Evolutionary conservation across 2,888 invertebrate species (phyloP).

Genomic region (Tuta absoluta): DNA sequence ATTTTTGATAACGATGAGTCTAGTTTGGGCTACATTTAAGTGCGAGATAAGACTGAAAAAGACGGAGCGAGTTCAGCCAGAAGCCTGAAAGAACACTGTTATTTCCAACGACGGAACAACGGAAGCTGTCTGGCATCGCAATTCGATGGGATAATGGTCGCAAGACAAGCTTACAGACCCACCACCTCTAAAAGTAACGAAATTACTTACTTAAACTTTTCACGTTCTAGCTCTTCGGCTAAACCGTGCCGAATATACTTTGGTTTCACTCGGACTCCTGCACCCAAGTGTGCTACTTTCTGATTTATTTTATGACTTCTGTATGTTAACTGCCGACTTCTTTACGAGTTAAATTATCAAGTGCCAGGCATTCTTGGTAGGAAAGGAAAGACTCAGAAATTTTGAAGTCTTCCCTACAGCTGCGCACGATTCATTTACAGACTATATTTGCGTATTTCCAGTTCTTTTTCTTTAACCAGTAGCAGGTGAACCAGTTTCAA

Average conservation of each 20-base stretch:
- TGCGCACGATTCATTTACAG: constrained; percentile 9
- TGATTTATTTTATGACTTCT: constrained; percentile 15
- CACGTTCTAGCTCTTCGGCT: too few species aligned
- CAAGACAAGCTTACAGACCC: too few species aligned
- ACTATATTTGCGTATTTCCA: constrained; percentile 1
- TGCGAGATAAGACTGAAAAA: too few species aligned
- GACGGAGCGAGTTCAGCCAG: too few species aligned
- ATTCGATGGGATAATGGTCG: too few species aligned
- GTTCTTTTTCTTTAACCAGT: constrained; percentile 25
- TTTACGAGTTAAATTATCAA: background rate
- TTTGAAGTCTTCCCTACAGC: background rate
- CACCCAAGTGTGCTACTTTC: constrained; percentile 18
- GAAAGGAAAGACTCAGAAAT: background rate
- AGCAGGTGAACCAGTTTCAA: constrained; percentile 33
- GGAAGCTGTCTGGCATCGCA: too few species aligned
- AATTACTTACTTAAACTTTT: too few species aligned
- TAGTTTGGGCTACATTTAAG: too few species aligned
- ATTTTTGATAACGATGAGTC: too few species aligned
- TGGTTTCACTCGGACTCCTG: constrained; percentile 30
- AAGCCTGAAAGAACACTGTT: too few species aligned
- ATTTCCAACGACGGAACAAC: too few species aligned
- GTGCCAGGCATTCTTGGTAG: background rate
- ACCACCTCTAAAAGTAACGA: too few species aligned
- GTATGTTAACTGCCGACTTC: constrained; percentile 4
- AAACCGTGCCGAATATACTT: constrained; percentile 35